Evolutionary conservation across 2,797 vertebrate species (phyloP), one percentile per base, ranked within the genome.

Genomic region (Hyperoplus lanceolatus): DNA sequence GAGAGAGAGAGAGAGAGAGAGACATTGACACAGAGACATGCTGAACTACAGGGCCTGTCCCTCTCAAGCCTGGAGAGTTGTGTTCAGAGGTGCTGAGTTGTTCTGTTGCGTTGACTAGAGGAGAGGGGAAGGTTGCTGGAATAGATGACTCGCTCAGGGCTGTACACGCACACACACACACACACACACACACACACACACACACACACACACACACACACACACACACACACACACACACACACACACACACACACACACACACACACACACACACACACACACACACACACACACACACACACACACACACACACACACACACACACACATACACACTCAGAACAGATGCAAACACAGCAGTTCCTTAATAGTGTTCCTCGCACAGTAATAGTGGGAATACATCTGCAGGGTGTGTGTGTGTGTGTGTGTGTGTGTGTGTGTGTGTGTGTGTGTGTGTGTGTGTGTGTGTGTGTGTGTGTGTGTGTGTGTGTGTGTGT

Each of bases 291-390:
- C 21, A 29, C 21, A 29, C 21, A 29, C 21, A 29, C 21, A 29
- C 21, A 29, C 21, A 29, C 21, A 29, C 21, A 29, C 21, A 29
- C 21, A 29, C 21, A 29, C 21, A 29, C 21, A 29, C 1, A 1
- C 1, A 1, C 21, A 29, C 21, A 29, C 21, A 2, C 21, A 29
- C 21, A 29, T 2, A 29, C 90, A 90, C 87, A 84, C 90, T 87
- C 89, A 84, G 85, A 93, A 90, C 91, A 93, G 91, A 94, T 93
- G 91, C 93, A 90, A 90, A 89, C 89, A 62, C 93, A 91, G 90
- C 91, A 94, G 87, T 94, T 94, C 90, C 89, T 92, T 93, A 94
- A 94, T 93, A 88, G 90, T 90, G 86, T 93, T 93, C 89, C 89
- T 86, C 68, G 16, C 87, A 84, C 85, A 88, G 90, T 92, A 92